Evolutionary conservation across 2,113 vertebrate species (phyloP), one percentile per base, ranked within the genome.

Genomic region (Anser brachyrhynchus): DNA sequence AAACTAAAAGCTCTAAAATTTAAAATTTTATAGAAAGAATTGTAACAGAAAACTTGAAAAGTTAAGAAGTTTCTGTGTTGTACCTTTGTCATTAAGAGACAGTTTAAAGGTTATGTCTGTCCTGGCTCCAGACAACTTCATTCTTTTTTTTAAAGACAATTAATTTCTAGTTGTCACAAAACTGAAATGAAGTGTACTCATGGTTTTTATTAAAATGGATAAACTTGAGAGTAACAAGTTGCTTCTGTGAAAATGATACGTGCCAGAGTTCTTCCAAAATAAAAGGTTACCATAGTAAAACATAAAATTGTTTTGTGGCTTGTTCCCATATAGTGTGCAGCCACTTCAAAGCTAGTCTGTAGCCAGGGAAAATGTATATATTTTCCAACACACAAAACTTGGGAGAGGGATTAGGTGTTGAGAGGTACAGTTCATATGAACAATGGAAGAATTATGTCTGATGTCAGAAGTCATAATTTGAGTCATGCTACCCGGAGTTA

Each of bases 241-340:
- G 66, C 58, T 85, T 83, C 87, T 90, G 44, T 73, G 72, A 93
- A 94, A 93, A 76, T 44, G 43, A 49, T 49, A 49, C 43, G 70
- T 17, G 64, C 51, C 71, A 88, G 64, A 85, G 81, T 37, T 96
- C 88, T 95, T 95, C 82, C 87, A 79, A 93, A 92, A 82, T 77
- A 67, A 76, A 89, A 91, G 89, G 91, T 96, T 96, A 73, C 93
- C 80, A 79, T 89, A 87, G 84, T 92, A 76, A 94, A 93, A 72
- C 17, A 41, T 58, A 23, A 70, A 79, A 70, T 66, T 62, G 71
- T 91, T 80, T 71, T 70, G 77, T 87, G 87, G 59, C 37, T 79
- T 46, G 31, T 93, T 92, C 80, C 70, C 44, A 31, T 92, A 39
- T 16, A 82, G 39, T 39, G 33, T 73, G 64, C 29, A 89, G 72